These are phyloP conservation scores for Procapra przewalskii DNA, from an alignment of 2,113 vertebrate species.

Conservation along the genomic window DNA sequence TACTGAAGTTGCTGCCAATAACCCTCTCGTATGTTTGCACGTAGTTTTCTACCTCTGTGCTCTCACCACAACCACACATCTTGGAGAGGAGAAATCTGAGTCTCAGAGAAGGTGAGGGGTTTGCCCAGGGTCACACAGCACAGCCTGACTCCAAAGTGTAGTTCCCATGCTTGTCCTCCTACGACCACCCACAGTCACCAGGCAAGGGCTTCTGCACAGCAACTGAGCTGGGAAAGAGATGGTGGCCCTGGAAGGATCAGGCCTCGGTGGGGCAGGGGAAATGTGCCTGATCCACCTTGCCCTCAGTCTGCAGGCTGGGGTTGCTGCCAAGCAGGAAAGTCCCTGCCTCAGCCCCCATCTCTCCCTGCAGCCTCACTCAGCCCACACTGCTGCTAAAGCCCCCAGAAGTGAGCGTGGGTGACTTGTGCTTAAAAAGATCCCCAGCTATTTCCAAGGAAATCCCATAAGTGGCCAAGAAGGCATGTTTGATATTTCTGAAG, in stretches of 20 bases:
- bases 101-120: neutral
- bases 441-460: conserved; percentile 8
- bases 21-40: neutral
- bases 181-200: neutral
- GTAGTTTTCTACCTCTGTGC: neutral
- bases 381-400: neutral
- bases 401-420: neutral
- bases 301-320: neutral
- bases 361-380: neutral
- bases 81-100: neutral
- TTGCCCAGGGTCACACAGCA: neutral
- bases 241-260: neutral
- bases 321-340: neutral
- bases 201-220: neutral
- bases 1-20: neutral
- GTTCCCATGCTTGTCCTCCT: neutral
- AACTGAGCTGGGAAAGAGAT: neutral
- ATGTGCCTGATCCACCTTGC: neutral
- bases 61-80: neutral
- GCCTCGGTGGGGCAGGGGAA: neutral
- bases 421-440: neutral
- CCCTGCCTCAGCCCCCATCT: neutral
- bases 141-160: neutral
- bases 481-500: neutral
- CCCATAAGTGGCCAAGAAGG: neutral